Evolutionary conservation across 1,140 invertebrate genomes (phyloP), one percentile per base, ranked within the genome.

Genomic region (Acromyrmex heyeri): DNA sequence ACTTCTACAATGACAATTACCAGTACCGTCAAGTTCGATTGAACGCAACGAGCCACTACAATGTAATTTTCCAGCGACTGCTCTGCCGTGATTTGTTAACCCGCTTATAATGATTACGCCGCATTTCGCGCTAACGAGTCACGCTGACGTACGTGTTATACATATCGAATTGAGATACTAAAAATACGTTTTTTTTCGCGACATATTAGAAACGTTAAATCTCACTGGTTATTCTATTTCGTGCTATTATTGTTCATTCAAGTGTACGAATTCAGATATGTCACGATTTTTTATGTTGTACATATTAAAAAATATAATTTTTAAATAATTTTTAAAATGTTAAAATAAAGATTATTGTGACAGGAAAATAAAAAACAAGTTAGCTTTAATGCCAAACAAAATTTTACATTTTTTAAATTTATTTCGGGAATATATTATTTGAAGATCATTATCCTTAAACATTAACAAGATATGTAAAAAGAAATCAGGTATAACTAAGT

Each of bases 41-140:
- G 86, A 88, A 90, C 53, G 89, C 89, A 88, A 90, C 86, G 88
- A 85, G 70, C 86, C 86, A 24, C 61, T 64, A 61, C 86, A 78
- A 88, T 75, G 72, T 78, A 90, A 90, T 90, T 90, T 90, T 88
- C 89, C 88, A 88, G 88, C 81, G 89, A 82, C 87, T 90, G 86
- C 81, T 14, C 82, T 85, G 75, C 69, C 82, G 77, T 75, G 79
- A 85, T 88, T 75, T 90, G 88, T 90, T 90, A 90, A 90, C 86
- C 86, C 81, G 90, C 62, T 90, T 90, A 90, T 90, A 88, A 90
- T 86, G 81, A 90, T 90, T 90, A 87, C 75, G 72, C 55, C 64
- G 73, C 87, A 89, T 75, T 90, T 34, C 64, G 30, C 5, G 38
- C 69, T 83, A 83, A 83, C 69, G 69, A 75, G 55, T 75, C 79